Evolutionary conservation across 2,888 invertebrate genomes (phyloP), one percentile per base, ranked within the genome.

Genomic region (Latrodectus elegans): DNA sequence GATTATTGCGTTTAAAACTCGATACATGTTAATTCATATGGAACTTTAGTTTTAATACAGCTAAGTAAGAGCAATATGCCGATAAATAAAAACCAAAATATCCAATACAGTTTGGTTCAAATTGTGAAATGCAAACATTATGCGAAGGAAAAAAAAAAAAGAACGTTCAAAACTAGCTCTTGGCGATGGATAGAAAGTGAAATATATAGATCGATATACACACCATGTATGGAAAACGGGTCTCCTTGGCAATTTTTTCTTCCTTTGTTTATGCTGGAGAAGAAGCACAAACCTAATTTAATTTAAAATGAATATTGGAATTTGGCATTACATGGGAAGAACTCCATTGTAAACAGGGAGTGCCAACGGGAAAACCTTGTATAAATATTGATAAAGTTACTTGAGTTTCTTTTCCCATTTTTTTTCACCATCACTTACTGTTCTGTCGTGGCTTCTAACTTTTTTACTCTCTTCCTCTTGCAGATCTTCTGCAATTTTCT

Each of bases 221-320:
- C 71, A 38, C 38, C 38, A 70, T 75, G 75, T 68, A 81, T 81
- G 70, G 70, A 70, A 78, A 73, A 53, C 70, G 78, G 68, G 60
- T 64, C 65, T 80, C 64, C 51, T 11, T n/a, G 15, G 51, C 22
- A 6, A n/a, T 51, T 26, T 65, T 60, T 76, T 70, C 26, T 68
- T 53, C 77, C 73, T 78, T 78, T 84, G 84, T 84, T 84, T 84
- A 84, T 78, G 78, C 55, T 78, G 74, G 78, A 38, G 78, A 68
- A 72, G 52, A 53, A 55, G 78, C 78, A 70, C 67, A 84, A 84
- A 84, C 84, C 84, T 84, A 84, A 84, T 84, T 84, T 84, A 84
- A 84, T 84, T 84, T 84, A 84, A 84, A 84, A 84, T 84, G 84
- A 84, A 84, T 84, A 84, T 84, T 84, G 84, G 84, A 84, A 84